Evolutionary conservation across 2,888 invertebrate species (phyloP), one percentile per base, ranked within the genome.

Genomic region (Diarsia mendica): DNA sequence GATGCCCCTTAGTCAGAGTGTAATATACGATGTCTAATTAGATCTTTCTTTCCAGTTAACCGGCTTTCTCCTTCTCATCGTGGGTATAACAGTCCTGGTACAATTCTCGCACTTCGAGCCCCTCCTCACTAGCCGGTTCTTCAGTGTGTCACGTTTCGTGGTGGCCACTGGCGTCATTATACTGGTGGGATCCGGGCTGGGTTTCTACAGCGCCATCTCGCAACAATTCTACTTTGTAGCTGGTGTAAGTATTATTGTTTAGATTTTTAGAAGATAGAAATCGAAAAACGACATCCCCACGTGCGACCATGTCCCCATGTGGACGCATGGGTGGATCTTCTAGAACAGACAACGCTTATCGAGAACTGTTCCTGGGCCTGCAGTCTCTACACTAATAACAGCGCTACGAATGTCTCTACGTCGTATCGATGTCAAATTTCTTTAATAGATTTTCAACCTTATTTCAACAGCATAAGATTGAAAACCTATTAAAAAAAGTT

Each of bases 201-300:
- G 99, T 78, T 98, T 98, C 92, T 99, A 98, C 93, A 98, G 98
- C 15, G 98, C 99, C 0, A 95, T 98, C 72, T 97, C 98, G 69
- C 98, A 99, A 92, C 98, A 98, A 91, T 98, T 98, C 91, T 98
- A 98, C 91, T 97, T 98, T 95, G 97, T 98, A 23, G 96, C 98
- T 82, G 98, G 97, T 88, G 98, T 98, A 93, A 97, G 97, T 95
- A 74, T 72, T 10, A 49, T 46, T 58, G 15, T 13, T 48, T 9
- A 0, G 6, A 28, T 58, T 15, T 13, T 48, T 9, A 0, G 6
- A 28, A 39, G 15, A n/a, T 18, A 51, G 23, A 46, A 23, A 20
- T 55, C 23, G 53, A n/a, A 53, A 1, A 3, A 53, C 3, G n/a
- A 53, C 39, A 3, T 39, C 39, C 39, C 39, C 39, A 39, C 39